Conservation (phyloP, 1,140 invertebrate species). For the Tribolium castaneum region DNA sequence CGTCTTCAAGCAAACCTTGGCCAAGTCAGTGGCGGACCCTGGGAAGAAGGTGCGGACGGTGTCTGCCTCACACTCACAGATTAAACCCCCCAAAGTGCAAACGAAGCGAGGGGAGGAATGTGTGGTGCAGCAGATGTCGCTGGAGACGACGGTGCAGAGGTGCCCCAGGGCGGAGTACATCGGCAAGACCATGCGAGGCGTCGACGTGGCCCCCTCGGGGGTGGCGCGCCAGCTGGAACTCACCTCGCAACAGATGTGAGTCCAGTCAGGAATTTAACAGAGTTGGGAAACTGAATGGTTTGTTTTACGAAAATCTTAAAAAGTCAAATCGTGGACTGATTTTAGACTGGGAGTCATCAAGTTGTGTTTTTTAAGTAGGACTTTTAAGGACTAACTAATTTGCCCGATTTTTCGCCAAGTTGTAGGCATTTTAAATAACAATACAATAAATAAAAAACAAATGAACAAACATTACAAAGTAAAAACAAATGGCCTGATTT, state of each 20-base stretch:
- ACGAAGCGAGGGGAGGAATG: constrained; percentile 28
- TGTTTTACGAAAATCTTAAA: too few relatives aligned
- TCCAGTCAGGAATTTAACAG: background rate
- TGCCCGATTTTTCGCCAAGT: too few relatives aligned
- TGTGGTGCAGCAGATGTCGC: constrained; percentile 5
- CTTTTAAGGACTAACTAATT: too few relatives aligned
- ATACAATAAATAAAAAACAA: too few relatives aligned
- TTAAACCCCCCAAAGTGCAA: background rate
- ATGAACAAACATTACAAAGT: too few relatives aligned
- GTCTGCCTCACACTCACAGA: background rate
- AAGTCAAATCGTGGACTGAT: too few relatives aligned
- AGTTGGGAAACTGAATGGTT: too few relatives aligned
- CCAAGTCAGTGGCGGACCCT: background rate
- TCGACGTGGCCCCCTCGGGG: background rate
- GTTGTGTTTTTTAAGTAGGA: too few relatives aligned
- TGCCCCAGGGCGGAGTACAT: constrained; percentile 36
- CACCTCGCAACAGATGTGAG: constrained; percentile 1
- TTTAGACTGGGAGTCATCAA: too few relatives aligned
- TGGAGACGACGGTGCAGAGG: constrained; percentile 40
- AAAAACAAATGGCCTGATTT: too few relatives aligned
- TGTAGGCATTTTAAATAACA: too few relatives aligned
- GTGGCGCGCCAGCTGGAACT: constrained; percentile 20
- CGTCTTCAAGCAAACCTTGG: background rate
- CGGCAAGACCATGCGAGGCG: constrained; percentile 25
- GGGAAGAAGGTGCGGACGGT: background rate